Evolutionary conservation across 2,888 invertebrate genomes (phyloP), one percentile per base, ranked within the genome.

Genomic region (Caenorhabditis sinica): DNA sequence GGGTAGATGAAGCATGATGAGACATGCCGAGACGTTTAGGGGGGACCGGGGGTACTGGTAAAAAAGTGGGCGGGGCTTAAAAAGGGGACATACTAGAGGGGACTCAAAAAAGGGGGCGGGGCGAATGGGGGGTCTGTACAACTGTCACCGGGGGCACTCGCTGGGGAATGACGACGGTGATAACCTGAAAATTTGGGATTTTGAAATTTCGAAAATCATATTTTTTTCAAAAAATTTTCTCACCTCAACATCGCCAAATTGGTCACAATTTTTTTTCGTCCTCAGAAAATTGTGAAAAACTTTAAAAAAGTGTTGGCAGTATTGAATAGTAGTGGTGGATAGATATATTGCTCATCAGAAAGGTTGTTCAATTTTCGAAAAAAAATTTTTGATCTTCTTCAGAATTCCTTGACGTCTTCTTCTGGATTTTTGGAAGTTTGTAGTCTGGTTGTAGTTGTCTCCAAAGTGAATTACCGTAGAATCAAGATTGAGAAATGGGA

Each of bases 91-190:
- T 79, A 77, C 71, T 30, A 71, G n/a, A 72, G 20, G 23, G 45
- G 43, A n/a, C n/a, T n/a, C n/a, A n/a, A n/a, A 36, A 20, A 23
- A 1, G 6, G 28, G 68, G 79, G 65, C 13, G 36, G 30, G 75
- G 69, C 45, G 61, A 40, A 66, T 15, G 15, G 28, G 81, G 82
- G 82, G 69, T 61, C 82, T 82, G 82, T 82, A 82, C 82, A 82
- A 40, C 79, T 61, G 75, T 82, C 82, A 82, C 82, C 82, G 82
- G 82, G 82, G 75, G 82, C 82, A 61, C 61, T 79, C 79, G 79
- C 79, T 11, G 53, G 79, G 40, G 74, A 74, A 69, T 69, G 74
- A 81, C 81, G 82, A 82, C 82, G 82, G 82, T 82, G 82, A 75
- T 71, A 56, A 82, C 75, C 82, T 82, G 82, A 28, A 68, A 80